Conservation (phyloP, 2,113 vertebrate species). For the Hiodon tergisus region DNA sequence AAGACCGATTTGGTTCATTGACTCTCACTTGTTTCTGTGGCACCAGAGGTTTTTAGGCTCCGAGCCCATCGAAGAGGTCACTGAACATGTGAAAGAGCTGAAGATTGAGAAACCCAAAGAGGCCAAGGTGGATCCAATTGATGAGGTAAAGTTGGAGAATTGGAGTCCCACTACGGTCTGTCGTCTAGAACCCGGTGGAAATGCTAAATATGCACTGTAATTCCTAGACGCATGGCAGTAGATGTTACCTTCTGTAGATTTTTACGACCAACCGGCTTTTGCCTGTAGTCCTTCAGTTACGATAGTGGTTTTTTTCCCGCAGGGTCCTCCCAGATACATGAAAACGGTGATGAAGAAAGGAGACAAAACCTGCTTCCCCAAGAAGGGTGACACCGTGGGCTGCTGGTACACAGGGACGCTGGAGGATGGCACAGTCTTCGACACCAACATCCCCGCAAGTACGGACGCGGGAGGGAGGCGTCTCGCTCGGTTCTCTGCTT, state of each 20-base stretch:
- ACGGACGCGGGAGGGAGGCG: slow-evolving; percentile 2
- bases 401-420: slow-evolving; percentile 94
- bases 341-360: slow-evolving; percentile 89
- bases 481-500: too few relatives aligned
- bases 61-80: slow-evolving; percentile 68
- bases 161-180: not conserved
- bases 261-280: not conserved
- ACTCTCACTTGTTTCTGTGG: not conserved
- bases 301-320: not conserved
- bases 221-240: not conserved
- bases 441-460: slow-evolving; percentile 85
- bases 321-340: slow-evolving; percentile 87
- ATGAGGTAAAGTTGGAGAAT: slow-evolving; percentile 66
- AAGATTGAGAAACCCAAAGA: slow-evolving; percentile 78
- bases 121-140: slow-evolving; percentile 60
- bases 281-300: not conserved
- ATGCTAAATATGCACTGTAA: not conserved
- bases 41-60: slow-evolving; percentile 82
- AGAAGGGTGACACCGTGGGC: slow-evolving; percentile 87
- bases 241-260: not conserved
- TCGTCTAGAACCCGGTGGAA: not conserved
- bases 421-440: slow-evolving; percentile 92
- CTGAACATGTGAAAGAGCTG: slow-evolving; percentile 71
- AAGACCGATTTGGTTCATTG: not conserved
- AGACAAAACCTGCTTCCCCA: slow-evolving; percentile 89